Evolutionary conservation across 2,113 vertebrate species (phyloP).

Genomic region (Rhinolophus sinicus): DNA sequence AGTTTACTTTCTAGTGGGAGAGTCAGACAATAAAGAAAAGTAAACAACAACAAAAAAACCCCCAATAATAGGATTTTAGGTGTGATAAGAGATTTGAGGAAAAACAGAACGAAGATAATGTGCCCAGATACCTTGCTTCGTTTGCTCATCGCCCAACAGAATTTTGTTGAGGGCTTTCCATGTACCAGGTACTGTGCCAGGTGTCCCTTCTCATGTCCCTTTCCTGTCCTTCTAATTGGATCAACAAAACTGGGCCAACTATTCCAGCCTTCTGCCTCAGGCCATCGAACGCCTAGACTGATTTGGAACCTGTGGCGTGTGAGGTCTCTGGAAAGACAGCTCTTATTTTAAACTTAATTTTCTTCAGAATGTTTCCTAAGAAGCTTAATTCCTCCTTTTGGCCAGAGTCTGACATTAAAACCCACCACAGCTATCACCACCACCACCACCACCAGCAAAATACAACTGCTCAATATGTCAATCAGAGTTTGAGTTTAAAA

Average conservation of each 20-base stretch:
- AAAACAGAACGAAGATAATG: not conserved
- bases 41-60: not conserved
- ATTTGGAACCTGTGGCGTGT: not conserved
- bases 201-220: not conserved
- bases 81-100: not conserved
- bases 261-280: not conserved
- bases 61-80: not conserved
- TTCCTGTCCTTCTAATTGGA: not conserved
- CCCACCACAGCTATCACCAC: too few species aligned
- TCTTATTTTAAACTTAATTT: conserved; percentile 37
- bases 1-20: not conserved
- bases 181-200: not conserved
- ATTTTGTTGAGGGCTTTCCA: not conserved
- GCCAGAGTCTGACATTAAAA: not conserved
- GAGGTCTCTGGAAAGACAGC: not conserved
- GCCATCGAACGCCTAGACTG: too few species aligned
- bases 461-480: not conserved
- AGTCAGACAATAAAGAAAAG: not conserved
- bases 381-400: not conserved
- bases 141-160: not conserved
- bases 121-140: not conserved
- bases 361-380: not conserved
- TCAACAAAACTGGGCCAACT: not conserved
- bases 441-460: not conserved
- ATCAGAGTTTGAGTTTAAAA: not conserved